phyloP scores from a whole-genome alignment of 2,113 vertebrate genomes.

The Apus apus region DNA sequence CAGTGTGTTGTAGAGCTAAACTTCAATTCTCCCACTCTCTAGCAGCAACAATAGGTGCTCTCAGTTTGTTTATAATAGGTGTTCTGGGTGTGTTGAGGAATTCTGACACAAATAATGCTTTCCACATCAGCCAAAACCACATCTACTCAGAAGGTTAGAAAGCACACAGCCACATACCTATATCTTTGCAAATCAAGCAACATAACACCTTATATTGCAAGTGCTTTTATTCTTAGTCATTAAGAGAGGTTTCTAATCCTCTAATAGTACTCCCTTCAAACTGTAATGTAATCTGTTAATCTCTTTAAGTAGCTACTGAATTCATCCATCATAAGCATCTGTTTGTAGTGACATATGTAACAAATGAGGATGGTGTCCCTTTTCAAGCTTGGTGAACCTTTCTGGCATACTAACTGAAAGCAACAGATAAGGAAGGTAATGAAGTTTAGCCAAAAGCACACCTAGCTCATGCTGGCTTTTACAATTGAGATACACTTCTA shows the following conservation, averaged over 20 bases:
- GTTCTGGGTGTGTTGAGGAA: conserved; percentile 6
- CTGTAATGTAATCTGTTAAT: conserved; percentile 41
- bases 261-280: conserved; percentile 17
- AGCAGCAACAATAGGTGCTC: background rate
- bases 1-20: background rate
- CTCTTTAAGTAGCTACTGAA: conserved; percentile 34
- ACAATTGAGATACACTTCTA: background rate
- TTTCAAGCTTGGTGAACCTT: background rate
- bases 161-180: background rate
- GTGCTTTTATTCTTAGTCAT: conserved; percentile 2
- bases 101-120: background rate
- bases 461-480: background rate
- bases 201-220: background rate
- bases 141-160: background rate
- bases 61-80: background rate
- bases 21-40: background rate
- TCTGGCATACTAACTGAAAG: background rate
- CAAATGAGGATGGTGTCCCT: background rate
- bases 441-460: background rate
- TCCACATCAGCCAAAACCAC: conserved; percentile 9
- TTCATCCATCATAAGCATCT: conserved; percentile 27
- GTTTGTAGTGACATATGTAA: background rate
- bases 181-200: background rate
- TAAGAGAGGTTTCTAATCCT: conserved; percentile 47
- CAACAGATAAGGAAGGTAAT: background rate